Base-by-base conservation (phyloP, 2,113 vertebrate species). In the Coregonus clupeaformis region DNA sequence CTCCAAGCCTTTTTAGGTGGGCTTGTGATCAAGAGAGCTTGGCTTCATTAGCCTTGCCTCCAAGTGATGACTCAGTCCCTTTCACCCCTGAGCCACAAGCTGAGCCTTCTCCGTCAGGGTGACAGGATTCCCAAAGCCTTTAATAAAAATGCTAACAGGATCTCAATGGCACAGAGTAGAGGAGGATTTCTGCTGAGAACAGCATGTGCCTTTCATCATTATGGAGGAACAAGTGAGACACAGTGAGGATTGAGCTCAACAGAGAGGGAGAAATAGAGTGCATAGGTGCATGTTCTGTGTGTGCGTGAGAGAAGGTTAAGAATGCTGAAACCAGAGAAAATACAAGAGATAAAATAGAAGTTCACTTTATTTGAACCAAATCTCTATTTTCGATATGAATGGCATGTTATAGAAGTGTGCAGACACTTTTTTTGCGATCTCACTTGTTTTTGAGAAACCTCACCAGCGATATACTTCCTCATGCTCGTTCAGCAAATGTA, bases 141-240 rank as follows among this genome's bases (percentile, higher is more conserved):
- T 47, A 76, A 88, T 83, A 90, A 88, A 85, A 87, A 91, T 87
- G 82, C 79, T 87, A 75, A 71, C 71, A 60, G 81, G 86, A 86
- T 82, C 81, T 79, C 81, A 69, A 84, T 74, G 73, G 80, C 72
- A 68, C 6, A 72, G 82, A 77, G 84, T 14, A 25, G 47, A 52
- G 47, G 77, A 30, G 67, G 52, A 55, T 76, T 87, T 88, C 81
- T 85, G 88, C 86, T 88, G 85, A 86, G 85, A 86, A 79, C 90
- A 91, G 89, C 89, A 90, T 88, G 89, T 84, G 84, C 77, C 81
- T 89, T 90, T 91, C 89, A 89, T 89, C 84, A 57, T 82, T 85
- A 82, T 81, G 80, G 27, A 74, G 78, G 76, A 89, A 86, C 81
- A 86, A 76, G 79, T 55, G 74, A 78, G 77, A 80, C 82, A 9